Evolutionary conservation across 2,888 invertebrate species (phyloP).

Genomic region (Matsumyia berberina): DNA sequence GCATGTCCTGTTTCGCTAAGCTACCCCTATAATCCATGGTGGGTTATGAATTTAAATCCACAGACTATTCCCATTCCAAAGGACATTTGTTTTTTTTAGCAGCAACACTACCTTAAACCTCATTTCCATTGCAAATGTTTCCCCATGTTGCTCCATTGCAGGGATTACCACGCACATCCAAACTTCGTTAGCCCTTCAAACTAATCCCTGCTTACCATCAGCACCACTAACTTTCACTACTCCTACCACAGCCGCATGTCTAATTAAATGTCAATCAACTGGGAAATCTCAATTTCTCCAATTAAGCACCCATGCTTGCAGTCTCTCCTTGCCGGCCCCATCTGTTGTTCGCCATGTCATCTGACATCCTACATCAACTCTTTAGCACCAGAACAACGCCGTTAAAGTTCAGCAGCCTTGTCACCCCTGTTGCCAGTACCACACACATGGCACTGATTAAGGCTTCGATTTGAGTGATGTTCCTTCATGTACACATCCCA

Average conservation of each 20-base stretch:
- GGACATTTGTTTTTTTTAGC: background rate
- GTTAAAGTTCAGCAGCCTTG: conserved; percentile 10
- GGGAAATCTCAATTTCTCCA: conserved; percentile 42
- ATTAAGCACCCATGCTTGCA: conserved; percentile 8
- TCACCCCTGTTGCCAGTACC: background rate
- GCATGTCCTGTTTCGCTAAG: no score
- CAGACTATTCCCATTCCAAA: background rate
- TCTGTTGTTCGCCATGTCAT: conserved; percentile 1
- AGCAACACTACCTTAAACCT: background rate
- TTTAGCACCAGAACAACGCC: conserved; percentile 22
- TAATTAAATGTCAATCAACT: conserved; percentile 56
- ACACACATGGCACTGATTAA: conserved; percentile 30
- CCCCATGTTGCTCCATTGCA: background rate
- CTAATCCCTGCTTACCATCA: background rate
- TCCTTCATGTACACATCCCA: background rate
- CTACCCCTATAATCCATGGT: no score
- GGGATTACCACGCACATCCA: conserved; percentile 1
- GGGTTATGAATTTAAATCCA: background rate
- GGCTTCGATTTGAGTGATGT: conserved; percentile 29
- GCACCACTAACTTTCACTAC: background rate
- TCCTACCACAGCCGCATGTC: background rate
- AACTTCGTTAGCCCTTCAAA: conserved; percentile 2
- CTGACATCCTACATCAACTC: conserved; percentile 23
- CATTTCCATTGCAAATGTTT: background rate
- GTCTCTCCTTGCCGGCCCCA: no score